Evolutionary conservation across 2,888 invertebrate species (phyloP).

Genomic region (Gonocerus acuteangulatus): DNA sequence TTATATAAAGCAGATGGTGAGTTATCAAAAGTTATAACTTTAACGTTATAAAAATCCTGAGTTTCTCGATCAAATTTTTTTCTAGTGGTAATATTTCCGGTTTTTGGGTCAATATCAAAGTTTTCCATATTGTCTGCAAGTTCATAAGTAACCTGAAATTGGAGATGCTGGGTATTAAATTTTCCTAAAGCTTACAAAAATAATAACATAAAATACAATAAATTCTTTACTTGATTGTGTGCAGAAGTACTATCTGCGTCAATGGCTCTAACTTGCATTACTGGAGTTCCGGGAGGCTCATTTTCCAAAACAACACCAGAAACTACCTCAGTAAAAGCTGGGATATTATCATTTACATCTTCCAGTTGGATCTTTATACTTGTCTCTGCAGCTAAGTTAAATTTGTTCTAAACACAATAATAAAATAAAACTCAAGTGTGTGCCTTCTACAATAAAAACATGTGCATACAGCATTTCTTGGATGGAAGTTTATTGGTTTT

Average conservation of each 20-base stretch:
- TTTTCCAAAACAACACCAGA: conserved; percentile 79
- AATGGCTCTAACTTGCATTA: conserved; percentile 79
- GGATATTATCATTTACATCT: conserved; percentile 88
- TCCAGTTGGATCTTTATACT: conserved; percentile 68
- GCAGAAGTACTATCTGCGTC: conserved; percentile 77
- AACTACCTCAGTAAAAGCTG: conserved; percentile 71
- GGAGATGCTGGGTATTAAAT: conserved; percentile 8
- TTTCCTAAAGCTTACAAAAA: too few species aligned
- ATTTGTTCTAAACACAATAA: conserved; percentile 57
- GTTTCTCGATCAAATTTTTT: conserved; percentile 79
- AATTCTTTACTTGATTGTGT: conserved; percentile 57
- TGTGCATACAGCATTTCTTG: too few species aligned
- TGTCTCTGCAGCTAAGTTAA: conserved; percentile 69
- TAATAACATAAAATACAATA: too few species aligned
- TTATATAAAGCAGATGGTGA: conserved; percentile 68
- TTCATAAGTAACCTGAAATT: conserved; percentile 59
- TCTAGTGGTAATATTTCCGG: conserved; percentile 79
- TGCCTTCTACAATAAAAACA: too few species aligned
- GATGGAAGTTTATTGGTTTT: too few species aligned
- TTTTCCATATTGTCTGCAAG: conserved; percentile 59
- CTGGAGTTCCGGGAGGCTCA: conserved; percentile 70
- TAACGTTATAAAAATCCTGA: conserved; percentile 76
- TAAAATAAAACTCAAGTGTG: conserved; percentile 15
- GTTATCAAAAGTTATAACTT: conserved; percentile 84
- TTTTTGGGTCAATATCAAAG: conserved; percentile 76